A percentile compares a stretch with the other conserved stretches of the same genome.
Evolutionary conservation across 2,888 invertebrate species (phyloP).

Genomic region (Chymomyza procnemis): DNA sequence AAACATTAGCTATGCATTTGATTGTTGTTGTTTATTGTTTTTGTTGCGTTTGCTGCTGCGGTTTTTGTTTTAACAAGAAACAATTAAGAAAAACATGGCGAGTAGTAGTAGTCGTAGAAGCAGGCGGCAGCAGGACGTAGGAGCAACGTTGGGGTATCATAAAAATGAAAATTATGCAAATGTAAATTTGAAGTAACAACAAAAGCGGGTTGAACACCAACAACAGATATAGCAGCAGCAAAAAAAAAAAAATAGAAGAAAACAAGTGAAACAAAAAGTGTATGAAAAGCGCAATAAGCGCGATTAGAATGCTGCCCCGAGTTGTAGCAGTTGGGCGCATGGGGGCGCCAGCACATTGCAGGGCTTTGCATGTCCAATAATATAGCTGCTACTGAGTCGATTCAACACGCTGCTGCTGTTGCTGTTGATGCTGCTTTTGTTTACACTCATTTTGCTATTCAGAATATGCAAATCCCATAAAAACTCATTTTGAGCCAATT

Average conservation of each 20-base stretch:
- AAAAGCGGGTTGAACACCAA: not conserved
- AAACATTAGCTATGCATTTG: not conserved
- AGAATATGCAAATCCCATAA: conserved; percentile 68
- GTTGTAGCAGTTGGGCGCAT: not conserved
- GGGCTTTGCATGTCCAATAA: not conserved
- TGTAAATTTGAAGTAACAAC: conserved; percentile 35
- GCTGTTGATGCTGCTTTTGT: conserved; percentile 32
- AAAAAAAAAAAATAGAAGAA: conserved; percentile 21
- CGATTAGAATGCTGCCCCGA: conserved; percentile 1
- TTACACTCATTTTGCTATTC: conserved; percentile 51
- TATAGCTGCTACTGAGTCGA: not conserved
- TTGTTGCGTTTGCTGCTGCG: conserved; percentile 16
- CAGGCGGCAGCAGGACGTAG: no score
- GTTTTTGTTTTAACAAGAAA: conserved; percentile 50
- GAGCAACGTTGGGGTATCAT: conserved; percentile 41
- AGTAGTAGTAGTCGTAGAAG: no score
- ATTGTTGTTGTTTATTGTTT: not conserved
- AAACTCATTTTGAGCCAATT: conserved; percentile 70
- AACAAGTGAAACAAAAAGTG: conserved; percentile 18
- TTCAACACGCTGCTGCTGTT: not conserved
- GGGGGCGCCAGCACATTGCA: not conserved
- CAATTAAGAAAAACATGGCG: conserved; percentile 54
- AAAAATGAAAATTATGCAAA: conserved; percentile 64
- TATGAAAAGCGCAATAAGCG: conserved; percentile 16
- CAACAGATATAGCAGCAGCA: conserved; percentile 1